Evolutionary conservation across 2,888 invertebrate species (phyloP).

Genomic region (Cerastis leucographa): DNA sequence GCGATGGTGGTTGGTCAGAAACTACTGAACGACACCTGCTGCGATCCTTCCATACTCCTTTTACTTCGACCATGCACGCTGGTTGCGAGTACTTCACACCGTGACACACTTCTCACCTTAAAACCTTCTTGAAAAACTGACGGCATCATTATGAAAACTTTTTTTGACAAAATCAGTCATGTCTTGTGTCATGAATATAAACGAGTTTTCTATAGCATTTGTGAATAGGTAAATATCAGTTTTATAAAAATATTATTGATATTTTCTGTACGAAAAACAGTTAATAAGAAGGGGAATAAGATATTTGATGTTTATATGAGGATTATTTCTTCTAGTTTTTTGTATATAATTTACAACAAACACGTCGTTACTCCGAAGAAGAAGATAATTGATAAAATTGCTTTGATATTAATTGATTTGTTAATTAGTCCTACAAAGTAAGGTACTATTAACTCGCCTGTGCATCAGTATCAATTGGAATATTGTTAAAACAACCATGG

Average conservation of each 20-base stretch:
- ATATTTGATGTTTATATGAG: conserved; percentile 7
- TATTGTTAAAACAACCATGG: conserved; percentile 40
- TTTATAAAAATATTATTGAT: conserved; percentile 38
- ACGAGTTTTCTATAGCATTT: conserved; percentile 42
- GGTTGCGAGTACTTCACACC: not conserved
- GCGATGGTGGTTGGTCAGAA: not conserved
- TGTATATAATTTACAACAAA: conserved; percentile 30
- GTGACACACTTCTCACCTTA: not conserved
- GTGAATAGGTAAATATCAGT: conserved; percentile 30
- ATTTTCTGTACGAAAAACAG: conserved; percentile 11
- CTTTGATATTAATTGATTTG: conserved; percentile 32
- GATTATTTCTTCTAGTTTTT: conserved; percentile 38
- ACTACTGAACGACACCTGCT: not conserved
- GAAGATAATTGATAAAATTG: conserved; percentile 9
- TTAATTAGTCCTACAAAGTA: conserved; percentile 21
- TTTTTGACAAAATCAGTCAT: conserved; percentile 24
- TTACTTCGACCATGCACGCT: not conserved
- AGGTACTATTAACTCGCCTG: not conserved
- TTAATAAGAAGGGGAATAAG: not conserved
- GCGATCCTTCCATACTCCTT: not conserved
- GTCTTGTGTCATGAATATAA: conserved; percentile 38
- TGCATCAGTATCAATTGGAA: conserved; percentile 42
- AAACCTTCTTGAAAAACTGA: conserved; percentile 2
- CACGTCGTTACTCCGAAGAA: not conserved
- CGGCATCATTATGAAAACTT: conserved; percentile 8